Conservation (phyloP, 2,113 vertebrate genomes). For the Equus przewalskii region DNA sequence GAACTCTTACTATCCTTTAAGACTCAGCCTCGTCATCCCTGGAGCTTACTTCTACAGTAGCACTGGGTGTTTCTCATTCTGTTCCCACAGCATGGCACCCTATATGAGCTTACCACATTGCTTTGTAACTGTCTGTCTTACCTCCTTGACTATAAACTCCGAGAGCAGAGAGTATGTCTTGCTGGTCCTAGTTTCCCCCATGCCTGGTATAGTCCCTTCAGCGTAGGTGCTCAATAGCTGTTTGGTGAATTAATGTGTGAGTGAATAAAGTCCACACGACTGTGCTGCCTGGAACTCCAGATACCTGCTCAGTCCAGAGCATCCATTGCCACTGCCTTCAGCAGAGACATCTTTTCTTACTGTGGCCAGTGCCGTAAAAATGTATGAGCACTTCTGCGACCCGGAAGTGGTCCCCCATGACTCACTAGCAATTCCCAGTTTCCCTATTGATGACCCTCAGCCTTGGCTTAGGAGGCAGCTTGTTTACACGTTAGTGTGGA, state of each 20-base stretch:
- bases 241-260: background rate
- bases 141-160: background rate
- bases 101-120: background rate
- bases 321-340: background rate
- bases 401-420: background rate
- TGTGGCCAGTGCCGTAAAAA: background rate
- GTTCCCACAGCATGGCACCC: background rate
- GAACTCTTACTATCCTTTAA: background rate
- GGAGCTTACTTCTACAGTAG: background rate
- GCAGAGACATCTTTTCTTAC: background rate
- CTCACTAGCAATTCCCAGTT: background rate
- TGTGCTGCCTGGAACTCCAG: background rate
- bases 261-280: background rate
- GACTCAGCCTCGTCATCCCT: background rate
- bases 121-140: background rate
- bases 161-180: background rate
- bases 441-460: background rate
- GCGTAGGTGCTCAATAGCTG: background rate
- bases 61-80: background rate
- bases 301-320: background rate
- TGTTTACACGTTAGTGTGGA: background rate
- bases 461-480: background rate
- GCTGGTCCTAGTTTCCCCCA: background rate
- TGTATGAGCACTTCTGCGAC: background rate
- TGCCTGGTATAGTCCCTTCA: background rate